Base-by-base conservation (phyloP, 1,140 invertebrate species). In the Dendroctonus ponderosae region DNA sequence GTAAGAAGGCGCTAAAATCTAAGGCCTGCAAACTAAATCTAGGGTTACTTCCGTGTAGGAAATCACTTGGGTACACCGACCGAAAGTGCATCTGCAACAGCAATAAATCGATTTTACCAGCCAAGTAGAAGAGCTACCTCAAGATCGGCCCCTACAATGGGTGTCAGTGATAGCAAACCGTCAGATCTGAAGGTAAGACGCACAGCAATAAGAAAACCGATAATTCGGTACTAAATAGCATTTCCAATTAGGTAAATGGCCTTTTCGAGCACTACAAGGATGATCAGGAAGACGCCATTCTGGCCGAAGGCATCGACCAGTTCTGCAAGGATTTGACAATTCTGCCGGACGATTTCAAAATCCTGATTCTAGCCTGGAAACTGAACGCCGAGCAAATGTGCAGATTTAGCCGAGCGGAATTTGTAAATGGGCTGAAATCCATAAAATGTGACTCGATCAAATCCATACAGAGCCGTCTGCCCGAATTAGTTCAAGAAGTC, bases 341-440 rank as follows among this genome's bases (percentile, higher is more conserved):
- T 15, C 89, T 89, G 71, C 94, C 94, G n/a, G 94, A 97, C 79
- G 94, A 98, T 78, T 94, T 93, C 75, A 87, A 88, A 80, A 91
- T 97, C 56, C 82, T 97, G 67, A 86, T 97, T 52, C 83, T 98
- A 59, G 95, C 96, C 61, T 98, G 94, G 94, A 95, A 95, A 80
- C 86, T 96, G 72, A 89, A 92, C 78, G 94, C 95, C 63, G 91
- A 93, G 79, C 92, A 93, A 77, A 98, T 97, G 95, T 97, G 94
- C 82, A 85, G 90, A 72, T 97, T 98, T 80, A 93, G 91, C 26
- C 85, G 91, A 69, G 79, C 82, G 41, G 95, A 97, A 80, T 97
- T 97, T 82, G 82, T 94, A 15, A 84, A 84, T 72, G 94, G 94
- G 11, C 85, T 94, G 72, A 89, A 89, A 78, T 81, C 81, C 67